Conservation (phyloP, 2,113 vertebrate genomes). For the Bagarius yarrelli region DNA sequence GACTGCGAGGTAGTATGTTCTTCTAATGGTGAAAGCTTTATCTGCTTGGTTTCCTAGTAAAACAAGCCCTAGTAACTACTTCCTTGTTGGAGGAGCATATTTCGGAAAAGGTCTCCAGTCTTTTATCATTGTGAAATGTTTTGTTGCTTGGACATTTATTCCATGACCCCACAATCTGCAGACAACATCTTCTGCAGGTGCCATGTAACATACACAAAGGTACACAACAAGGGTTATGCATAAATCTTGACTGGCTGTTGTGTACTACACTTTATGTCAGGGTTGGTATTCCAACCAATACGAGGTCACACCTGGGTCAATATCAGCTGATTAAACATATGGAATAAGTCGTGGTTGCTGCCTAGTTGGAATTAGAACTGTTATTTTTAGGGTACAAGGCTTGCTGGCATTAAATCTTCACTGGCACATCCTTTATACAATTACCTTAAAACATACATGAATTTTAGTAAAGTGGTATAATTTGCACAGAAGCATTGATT, state of each 20-base stretch:
- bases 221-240: neutral
- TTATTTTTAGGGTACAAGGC: no score
- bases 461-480: no score
- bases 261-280: neutral
- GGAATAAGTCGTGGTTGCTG: no score
- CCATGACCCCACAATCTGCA: neutral
- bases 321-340: no score
- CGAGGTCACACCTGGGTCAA: no score
- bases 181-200: neutral
- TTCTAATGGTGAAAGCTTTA: neutral
- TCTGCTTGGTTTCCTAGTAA: neutral
- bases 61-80: neutral
- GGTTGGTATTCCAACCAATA: no score
- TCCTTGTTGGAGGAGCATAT: neutral
- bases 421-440: neutral
- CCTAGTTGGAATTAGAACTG: no score
- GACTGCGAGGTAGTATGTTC: neutral
- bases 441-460: no score
- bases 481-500: neutral
- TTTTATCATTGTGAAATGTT: neutral
- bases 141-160: neutral
- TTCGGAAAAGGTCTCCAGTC: neutral
- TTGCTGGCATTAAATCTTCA: neutral
- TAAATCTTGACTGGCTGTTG: neutral
- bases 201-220: neutral